A percentile compares a stretch with the other conserved stretches of the same genome.
Evolutionary conservation across 2,113 vertebrate genomes (phyloP).

Genomic region (Phaethornis superciliosus): DNA sequence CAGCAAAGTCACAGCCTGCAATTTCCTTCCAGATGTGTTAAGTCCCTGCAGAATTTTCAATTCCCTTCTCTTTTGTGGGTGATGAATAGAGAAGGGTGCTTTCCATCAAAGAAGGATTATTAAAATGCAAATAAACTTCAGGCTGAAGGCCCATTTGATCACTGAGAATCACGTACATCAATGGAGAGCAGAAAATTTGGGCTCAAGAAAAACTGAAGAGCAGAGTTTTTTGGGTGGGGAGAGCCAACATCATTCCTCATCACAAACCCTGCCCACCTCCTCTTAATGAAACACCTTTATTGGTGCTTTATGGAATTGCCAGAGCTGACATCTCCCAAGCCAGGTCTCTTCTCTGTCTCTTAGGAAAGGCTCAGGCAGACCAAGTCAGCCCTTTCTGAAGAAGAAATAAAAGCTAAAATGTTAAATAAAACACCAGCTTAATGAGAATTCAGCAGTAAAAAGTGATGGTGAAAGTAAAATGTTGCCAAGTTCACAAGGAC

Average conservation of each 20-base stretch:
- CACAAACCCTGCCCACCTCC: not conserved
- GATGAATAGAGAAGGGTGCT: slow-evolving; percentile 53
- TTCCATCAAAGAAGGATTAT: slow-evolving; percentile 28
- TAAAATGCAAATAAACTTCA: slow-evolving; percentile 60
- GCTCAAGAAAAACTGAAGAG: not conserved
- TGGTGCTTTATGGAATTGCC: not conserved
- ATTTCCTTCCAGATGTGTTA: slow-evolving; percentile 37
- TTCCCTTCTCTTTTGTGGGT: not conserved
- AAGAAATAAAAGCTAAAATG: not conserved
- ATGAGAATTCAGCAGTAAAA: not conserved
- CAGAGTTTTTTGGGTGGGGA: not conserved
- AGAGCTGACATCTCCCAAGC: not conserved
- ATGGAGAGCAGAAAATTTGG: not conserved
- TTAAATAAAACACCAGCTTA: not conserved
- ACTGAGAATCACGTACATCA: not conserved
- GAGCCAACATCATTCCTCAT: not conserved
- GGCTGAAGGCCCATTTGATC: not conserved
- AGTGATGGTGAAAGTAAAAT: not conserved
- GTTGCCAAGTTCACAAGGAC: not conserved
- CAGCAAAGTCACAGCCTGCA: not conserved
- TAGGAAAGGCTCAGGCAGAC: not conserved
- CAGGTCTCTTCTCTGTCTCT: not conserved
- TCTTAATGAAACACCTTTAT: not conserved
- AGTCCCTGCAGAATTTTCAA: slow-evolving; percentile 49
- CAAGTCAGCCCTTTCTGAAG: not conserved